phyloP scores from a whole-genome alignment of 2,888 invertebrate genomes.

The Leuctra nigra region DNA sequence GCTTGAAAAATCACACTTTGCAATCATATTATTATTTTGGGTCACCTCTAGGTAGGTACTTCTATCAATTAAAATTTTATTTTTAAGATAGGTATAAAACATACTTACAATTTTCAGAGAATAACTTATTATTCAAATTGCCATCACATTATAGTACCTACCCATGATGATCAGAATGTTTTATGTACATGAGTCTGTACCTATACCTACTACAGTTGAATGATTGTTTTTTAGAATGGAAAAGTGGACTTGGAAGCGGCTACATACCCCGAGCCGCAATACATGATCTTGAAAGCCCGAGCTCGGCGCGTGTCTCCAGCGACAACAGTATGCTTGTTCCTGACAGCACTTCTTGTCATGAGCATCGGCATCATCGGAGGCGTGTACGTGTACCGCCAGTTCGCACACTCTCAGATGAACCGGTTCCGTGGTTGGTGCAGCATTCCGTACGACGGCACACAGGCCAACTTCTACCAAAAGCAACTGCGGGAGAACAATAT shows the following conservation, averaged over 20 bases:
- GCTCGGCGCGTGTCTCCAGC: constrained; percentile 52
- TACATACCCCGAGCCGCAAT: constrained; percentile 38
- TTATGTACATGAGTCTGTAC: too few species aligned
- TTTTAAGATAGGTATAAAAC: too few species aligned
- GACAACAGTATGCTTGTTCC: constrained; percentile 59
- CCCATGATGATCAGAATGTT: too few species aligned
- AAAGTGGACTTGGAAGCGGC: constrained; percentile 45
- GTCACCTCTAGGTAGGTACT: too few species aligned
- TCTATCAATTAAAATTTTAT: too few species aligned
- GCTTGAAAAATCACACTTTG: too few species aligned
- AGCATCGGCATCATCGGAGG: constrained; percentile 63
- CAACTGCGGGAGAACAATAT: constrained; percentile 26
- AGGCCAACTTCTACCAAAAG: constrained; percentile 27
- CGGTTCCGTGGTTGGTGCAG: constrained; percentile 63
- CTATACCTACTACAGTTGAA: too few species aligned
- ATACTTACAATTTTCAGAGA: too few species aligned
- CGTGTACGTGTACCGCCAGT: constrained; percentile 67
- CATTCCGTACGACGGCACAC: constrained; percentile 47
- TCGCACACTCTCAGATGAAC: constrained; percentile 51
- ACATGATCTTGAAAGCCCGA: constrained; percentile 42
- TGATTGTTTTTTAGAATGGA: constrained; percentile 37
- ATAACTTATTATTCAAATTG: too few species aligned
- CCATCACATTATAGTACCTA: too few species aligned
- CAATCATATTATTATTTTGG: too few species aligned
- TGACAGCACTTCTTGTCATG: constrained; percentile 62